phyloP scores from a whole-genome alignment of 1,140 invertebrate genomes.

The Elysia chlorotica region DNA sequence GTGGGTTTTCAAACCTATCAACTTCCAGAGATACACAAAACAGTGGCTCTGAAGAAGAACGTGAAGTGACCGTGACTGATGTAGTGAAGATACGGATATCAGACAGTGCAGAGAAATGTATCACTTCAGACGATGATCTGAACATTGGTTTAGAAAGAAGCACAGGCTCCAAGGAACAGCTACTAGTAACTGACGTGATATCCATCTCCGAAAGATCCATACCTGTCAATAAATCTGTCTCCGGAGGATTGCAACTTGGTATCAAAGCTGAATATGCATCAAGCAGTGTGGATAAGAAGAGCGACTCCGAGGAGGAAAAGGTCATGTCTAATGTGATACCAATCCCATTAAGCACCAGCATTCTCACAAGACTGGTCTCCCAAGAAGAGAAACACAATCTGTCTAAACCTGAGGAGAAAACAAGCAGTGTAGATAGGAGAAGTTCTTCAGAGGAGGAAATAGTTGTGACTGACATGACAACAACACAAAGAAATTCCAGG shows the following conservation, averaged over 20 bases:
- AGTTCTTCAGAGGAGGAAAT: background rate
- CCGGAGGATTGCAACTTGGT: background rate
- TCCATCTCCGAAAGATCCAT: too few species aligned
- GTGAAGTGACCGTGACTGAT: constrained; percentile 2
- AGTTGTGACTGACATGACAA: background rate
- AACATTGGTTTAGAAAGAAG: too few species aligned
- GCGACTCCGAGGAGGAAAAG: background rate
- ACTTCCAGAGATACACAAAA: too few species aligned
- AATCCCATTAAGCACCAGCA: too few species aligned
- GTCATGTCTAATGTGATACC: background rate
- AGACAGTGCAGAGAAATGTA: too few species aligned
- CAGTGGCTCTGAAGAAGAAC: background rate
- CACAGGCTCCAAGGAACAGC: background rate
- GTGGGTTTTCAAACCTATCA: too few species aligned
- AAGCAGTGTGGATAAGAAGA: background rate
- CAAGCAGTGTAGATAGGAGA: background rate
- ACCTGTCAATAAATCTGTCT: background rate
- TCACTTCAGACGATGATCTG: too few species aligned
- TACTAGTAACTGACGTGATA: background rate
- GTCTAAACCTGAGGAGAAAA: background rate
- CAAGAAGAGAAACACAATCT: background rate
- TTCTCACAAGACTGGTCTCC: too few species aligned
- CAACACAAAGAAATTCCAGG: too few species aligned
- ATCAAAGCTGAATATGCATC: background rate
- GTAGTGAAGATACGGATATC: background rate